A percentile compares a stretch with the other conserved stretches of the same genome.
Evolutionary conservation across 2,113 vertebrate genomes (phyloP).

Genomic region (Mionectes macconnelli): DNA sequence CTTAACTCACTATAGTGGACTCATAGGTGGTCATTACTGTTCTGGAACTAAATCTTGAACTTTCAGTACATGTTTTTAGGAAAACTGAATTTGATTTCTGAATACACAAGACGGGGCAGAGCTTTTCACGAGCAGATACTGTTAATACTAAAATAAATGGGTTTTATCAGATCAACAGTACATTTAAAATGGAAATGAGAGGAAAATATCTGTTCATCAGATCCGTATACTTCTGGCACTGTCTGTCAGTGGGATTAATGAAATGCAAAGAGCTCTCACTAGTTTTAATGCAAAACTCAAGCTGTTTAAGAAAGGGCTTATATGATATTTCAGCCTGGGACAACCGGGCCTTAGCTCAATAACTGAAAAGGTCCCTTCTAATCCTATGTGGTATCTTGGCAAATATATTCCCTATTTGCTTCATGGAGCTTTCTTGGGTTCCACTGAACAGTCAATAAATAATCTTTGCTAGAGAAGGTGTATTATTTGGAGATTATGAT

Average conservation of each 20-base stretch:
- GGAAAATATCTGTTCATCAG: background rate
- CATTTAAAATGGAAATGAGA: background rate
- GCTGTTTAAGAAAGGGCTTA: constrained; percentile 34
- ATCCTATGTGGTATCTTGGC: background rate
- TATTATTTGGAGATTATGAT: constrained; percentile 52
- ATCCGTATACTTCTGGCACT: background rate
- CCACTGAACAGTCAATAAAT: constrained; percentile 23
- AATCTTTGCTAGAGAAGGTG: constrained; percentile 34
- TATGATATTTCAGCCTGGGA: background rate
- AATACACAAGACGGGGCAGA: background rate
- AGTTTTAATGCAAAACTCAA: constrained; percentile 4
- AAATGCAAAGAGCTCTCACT: background rate
- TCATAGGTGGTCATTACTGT: background rate
- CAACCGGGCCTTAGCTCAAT: background rate
- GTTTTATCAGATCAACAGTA: background rate
- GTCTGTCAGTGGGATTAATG: background rate
- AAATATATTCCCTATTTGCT: constrained; percentile 36
- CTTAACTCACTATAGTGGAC: background rate
- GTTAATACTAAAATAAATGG: background rate
- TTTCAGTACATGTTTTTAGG: background rate
- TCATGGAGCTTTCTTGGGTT: background rate
- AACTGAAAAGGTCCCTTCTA: constrained; percentile 44
- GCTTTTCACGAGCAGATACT: background rate
- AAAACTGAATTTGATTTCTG: background rate
- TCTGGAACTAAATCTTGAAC: background rate